Percentiles rank a stretch among this genome's conserved stretches.
These are phyloP conservation scores for roundworm (Caenorhabditis elegans) DNA, from an alignment of 1,140 invertebrate genomes.

Conservation along the genomic window WBcel235 BX284602.5:9492001-9492500, in stretches of 20 bases:
- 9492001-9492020: not conserved
- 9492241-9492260: not conserved
- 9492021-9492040: not conserved
- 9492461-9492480: slow-evolving; percentile 20
- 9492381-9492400: no score
- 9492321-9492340: no score
- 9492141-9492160: slow-evolving; percentile 1
- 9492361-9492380: not conserved
- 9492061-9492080: no score
- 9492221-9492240: not conserved
- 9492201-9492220: not conserved
- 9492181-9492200: not conserved
- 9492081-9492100: not conserved
- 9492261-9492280: not conserved
- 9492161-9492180: not conserved
- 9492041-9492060: no score
- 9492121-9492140: not conserved
- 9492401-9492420: no score
- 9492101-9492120: not conserved
- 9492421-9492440: no score
- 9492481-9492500: not conserved
- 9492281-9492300: not conserved
- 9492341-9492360: not conserved
- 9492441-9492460: no score
- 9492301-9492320: no score